Conservation (phyloP, 2,888 invertebrate genomes). For the Orthonychiurus folsomi region DNA sequence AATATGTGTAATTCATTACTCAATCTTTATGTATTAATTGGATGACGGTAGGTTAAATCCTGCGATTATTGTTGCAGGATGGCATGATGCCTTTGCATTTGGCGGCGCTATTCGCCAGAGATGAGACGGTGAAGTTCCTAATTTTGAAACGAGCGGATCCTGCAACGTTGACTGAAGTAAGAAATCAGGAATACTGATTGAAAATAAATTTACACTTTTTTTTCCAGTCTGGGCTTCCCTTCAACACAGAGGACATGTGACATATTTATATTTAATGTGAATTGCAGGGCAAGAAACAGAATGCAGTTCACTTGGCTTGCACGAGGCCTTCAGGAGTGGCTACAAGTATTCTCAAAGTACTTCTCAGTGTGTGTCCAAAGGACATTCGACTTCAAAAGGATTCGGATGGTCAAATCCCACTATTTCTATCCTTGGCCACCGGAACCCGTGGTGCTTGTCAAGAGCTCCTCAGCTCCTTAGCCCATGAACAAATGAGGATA, state of each 20-base stretch:
- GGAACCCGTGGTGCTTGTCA: slow-evolving; percentile 93
- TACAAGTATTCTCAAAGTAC: slow-evolving; percentile 75
- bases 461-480: slow-evolving; percentile 78
- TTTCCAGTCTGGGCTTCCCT: neutral
- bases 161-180: slow-evolving; percentile 86
- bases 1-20: neutral
- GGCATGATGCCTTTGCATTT: slow-evolving; percentile 95
- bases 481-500: slow-evolving; percentile 68
- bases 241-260: too few species aligned
- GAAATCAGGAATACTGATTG: too few species aligned
- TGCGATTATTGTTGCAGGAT: slow-evolving; percentile 58
- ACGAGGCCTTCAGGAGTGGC: slow-evolving; percentile 86
- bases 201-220: slow-evolving; percentile 4
- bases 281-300: slow-evolving; percentile 76
- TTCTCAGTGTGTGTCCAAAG: slow-evolving; percentile 79
- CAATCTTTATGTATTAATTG: neutral
- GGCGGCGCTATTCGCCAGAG: slow-evolving; percentile 94
- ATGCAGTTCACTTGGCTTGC: slow-evolving; percentile 90
- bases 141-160: slow-evolving; percentile 83
- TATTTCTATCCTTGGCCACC: slow-evolving; percentile 86
- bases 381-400: slow-evolving; percentile 79
- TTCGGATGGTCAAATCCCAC: slow-evolving; percentile 68
- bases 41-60: neutral
- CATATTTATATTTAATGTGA: neutral
- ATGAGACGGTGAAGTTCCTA: slow-evolving; percentile 52